Evolutionary conservation across 64 coral and sea anemone species (phyloP), one percentile per base, ranked within the genome.

Genomic region (Anthopleura sola): DNA sequence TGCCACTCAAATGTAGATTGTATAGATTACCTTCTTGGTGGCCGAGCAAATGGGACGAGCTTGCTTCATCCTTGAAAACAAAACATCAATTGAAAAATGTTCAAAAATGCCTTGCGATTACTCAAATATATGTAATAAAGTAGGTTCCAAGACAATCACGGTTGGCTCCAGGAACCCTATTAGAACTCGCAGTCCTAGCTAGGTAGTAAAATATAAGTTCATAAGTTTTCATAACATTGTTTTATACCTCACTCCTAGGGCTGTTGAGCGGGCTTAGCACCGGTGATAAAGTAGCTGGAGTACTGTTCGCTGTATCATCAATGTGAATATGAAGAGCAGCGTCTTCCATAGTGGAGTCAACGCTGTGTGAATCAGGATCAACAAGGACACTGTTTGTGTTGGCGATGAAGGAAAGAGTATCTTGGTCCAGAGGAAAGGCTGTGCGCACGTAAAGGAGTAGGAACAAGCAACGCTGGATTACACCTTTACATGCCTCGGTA

Each of bases 381-480:
- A 36, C 19, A 53, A 60, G 29, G 50, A 60, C 82, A 19, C 75
- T 87, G 50, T 87, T 90, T 15, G 84, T 60, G 34, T 54, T 93
- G 40, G 91, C 83, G 78, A 97, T 93, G 75, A 90, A 26, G 36
- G 79, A 75, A 26, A 97, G 78, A 55, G 85, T 87, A 84, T 97
- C 94, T 55, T 89, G 53, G 37, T 97, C 85, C 55, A 93, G 87
- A 49, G 94, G 91, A 79, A 93, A 97, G 14, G 94, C 92, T 15
- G 87, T 85, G 29, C 88, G 90, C 3, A 97, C 87, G 36, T 90
- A 91, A 86, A 97, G 94, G 21, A 97, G 90, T 24, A 97, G 87
- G 60, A 97, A 97, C n/a, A 97, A 84, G 64, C 94, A 93, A 29
- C 94, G 94, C 31, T 97, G 91, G 18, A 97, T 83, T 8, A 97